These are phyloP conservation scores for Calliscelio sp. DNA, from an alignment of 2,888 invertebrate genomes.

Conservation along the genomic window DNA sequence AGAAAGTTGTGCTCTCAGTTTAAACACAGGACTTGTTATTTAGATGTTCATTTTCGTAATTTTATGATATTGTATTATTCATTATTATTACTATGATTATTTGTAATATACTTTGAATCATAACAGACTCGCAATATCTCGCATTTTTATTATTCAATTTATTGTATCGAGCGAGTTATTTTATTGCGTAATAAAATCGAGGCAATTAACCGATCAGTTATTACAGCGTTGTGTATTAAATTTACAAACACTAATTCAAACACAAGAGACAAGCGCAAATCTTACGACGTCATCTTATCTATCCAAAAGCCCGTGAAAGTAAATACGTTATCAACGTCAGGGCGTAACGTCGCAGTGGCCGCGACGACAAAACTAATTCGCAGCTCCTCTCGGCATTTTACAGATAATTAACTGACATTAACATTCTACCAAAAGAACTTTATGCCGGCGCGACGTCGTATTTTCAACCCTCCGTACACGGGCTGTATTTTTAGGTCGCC, in stretches of 20 bases:
- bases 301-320: conserved; percentile 40
- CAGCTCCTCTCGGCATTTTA: conserved; percentile 74
- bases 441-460: conserved; percentile 76
- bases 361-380: conserved; percentile 72
- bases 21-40: conserved; percentile 3
- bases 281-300: conserved; percentile 45
- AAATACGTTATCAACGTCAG: conserved; percentile 73
- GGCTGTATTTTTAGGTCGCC: conserved; percentile 57
- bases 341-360: conserved; percentile 64
- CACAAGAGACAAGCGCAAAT: conserved; percentile 29
- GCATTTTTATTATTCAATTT: conserved; percentile 1
- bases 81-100: too few relatives aligned
- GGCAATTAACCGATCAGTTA: not conserved
- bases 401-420: conserved; percentile 82
- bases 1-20: conserved; percentile 5
- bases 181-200: not conserved
- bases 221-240: conserved; percentile 20
- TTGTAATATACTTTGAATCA: conserved; percentile 12
- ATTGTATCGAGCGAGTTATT: not conserved
- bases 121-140: not conserved
- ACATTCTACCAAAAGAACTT: conserved; percentile 77
- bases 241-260: conserved; percentile 16
- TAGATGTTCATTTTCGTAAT: conserved; percentile 19
- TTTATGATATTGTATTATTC: conserved; percentile 19
- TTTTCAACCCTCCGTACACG: conserved; percentile 72